A percentile compares a stretch with the other conserved stretches of the same genome.
These are phyloP conservation scores for Scomber japonicus DNA, from an alignment of 2,113 vertebrate species.

Conservation along the genomic window DNA sequence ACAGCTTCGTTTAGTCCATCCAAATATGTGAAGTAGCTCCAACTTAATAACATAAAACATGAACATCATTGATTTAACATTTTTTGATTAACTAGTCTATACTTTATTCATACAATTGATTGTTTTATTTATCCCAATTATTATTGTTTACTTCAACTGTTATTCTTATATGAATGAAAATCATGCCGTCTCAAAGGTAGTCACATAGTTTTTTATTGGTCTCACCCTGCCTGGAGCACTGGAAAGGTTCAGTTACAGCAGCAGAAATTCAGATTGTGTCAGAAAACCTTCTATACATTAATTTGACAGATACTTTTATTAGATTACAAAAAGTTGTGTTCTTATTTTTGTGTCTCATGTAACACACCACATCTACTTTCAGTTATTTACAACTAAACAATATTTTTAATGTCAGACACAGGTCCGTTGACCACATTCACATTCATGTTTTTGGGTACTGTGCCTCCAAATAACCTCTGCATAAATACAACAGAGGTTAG, in stretches of 20 bases:
- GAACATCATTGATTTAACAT: conserved; percentile 10
- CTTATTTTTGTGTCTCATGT: background rate
- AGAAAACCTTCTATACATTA: background rate
- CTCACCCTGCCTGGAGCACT: background rate
- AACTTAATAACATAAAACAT: background rate
- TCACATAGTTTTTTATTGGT: conserved; percentile 23
- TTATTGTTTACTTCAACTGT: conserved; percentile 26
- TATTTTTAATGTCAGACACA: background rate
- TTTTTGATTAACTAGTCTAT: background rate
- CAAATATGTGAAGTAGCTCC: conserved; percentile 5
- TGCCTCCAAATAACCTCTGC: conserved; percentile 75
- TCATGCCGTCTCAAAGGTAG: conserved; percentile 1
- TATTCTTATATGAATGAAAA: background rate
- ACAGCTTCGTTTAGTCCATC: background rate
- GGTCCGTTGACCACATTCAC: conserved; percentile 10
- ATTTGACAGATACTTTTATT: conserved; percentile 15
- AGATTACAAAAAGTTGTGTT: background rate
- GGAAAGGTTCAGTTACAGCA: conserved; percentile 7
- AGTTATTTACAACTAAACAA: too few species aligned
- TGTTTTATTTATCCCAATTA: background rate
- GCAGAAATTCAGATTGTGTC: conserved; percentile 15
- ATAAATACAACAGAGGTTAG: conserved; percentile 77
- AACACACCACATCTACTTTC: background rate
- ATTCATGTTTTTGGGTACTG: conserved; percentile 9
- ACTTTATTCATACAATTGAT: conserved; percentile 28